A percentile compares a stretch with the other conserved stretches of the same genome.
Evolutionary conservation across 2,113 vertebrate species (phyloP).

Genomic region (Lycocorax pyrrhopterus): DNA sequence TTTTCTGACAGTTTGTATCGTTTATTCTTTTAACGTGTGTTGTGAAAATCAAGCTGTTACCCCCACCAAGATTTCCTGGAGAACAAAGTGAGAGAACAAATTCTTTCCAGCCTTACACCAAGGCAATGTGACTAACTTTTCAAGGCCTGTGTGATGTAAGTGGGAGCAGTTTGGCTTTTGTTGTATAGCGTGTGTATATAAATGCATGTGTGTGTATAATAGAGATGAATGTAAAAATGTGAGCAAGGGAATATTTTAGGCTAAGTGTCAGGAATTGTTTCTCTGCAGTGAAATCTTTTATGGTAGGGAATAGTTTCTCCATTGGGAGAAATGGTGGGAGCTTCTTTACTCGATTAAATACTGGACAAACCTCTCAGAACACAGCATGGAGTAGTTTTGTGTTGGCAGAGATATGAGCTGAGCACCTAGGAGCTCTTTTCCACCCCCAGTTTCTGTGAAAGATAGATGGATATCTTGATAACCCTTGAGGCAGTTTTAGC

Average conservation of each 20-base stretch:
- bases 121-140: not conserved
- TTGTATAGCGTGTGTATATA: not conserved
- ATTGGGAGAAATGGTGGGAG: not conserved
- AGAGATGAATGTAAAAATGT: slow-evolving; percentile 9
- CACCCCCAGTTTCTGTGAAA: not conserved
- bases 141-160: not conserved
- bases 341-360: not conserved
- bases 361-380: not conserved
- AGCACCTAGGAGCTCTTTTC: not conserved
- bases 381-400: not conserved
- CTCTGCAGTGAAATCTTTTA: slow-evolving; percentile 26
- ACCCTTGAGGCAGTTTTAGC: not conserved
- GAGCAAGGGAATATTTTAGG: slow-evolving; percentile 30
- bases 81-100: not conserved
- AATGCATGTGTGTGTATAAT: not conserved
- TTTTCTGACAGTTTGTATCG: not conserved
- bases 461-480: not conserved
- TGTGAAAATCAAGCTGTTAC: not conserved
- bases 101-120: not conserved
- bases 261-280: slow-evolving; percentile 1
- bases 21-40: not conserved
- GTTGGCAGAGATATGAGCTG: not conserved
- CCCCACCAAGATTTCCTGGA: not conserved
- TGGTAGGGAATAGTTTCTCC: not conserved
- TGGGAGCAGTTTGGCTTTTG: slow-evolving; percentile 8